A percentile compares a stretch with the other conserved stretches of the same genome.
Conservation (phyloP, 2,113 vertebrate species). For the Perccottus glenii region DNA sequence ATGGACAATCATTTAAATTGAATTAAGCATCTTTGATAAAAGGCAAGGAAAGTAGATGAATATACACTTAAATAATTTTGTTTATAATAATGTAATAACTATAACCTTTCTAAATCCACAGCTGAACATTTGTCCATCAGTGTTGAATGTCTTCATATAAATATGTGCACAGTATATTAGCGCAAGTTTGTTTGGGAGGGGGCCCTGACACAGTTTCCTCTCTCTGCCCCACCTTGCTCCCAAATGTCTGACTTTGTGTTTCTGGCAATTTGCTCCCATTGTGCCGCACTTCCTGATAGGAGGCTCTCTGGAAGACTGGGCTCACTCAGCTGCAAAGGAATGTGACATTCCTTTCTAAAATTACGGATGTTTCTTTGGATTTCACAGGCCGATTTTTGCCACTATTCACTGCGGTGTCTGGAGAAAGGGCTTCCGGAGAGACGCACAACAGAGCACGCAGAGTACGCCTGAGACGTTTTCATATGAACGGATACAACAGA, state of each 20-base stretch:
- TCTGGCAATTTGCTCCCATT: constrained; percentile 81
- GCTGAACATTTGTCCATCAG: not conserved
- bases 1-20: too few relatives aligned
- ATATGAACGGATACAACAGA: constrained; percentile 24
- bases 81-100: too few relatives aligned
- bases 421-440: constrained; percentile 65
- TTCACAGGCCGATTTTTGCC: constrained; percentile 64
- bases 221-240: constrained; percentile 61
- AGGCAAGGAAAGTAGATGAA: too few relatives aligned
- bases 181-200: constrained; percentile 43
- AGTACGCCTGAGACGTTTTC: constrained; percentile 16
- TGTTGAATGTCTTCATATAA: constrained; percentile 11
- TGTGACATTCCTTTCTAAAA: constrained; percentile 77
- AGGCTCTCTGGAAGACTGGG: constrained; percentile 73
- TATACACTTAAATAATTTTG: too few relatives aligned
- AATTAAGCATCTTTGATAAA: too few relatives aligned
- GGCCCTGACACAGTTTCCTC: constrained; percentile 66
- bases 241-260: constrained; percentile 78
- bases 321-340: constrained; percentile 82
- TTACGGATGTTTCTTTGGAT: constrained; percentile 78
- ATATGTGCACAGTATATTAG: constrained; percentile 17
- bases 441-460: constrained; percentile 28
- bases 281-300: constrained; percentile 80
- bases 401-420: constrained; percentile 57
- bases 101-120: not conserved